Evolutionary conservation across 1,140 invertebrate species (phyloP).

Genomic region (Carcinoscorpius rotundicauda): DNA sequence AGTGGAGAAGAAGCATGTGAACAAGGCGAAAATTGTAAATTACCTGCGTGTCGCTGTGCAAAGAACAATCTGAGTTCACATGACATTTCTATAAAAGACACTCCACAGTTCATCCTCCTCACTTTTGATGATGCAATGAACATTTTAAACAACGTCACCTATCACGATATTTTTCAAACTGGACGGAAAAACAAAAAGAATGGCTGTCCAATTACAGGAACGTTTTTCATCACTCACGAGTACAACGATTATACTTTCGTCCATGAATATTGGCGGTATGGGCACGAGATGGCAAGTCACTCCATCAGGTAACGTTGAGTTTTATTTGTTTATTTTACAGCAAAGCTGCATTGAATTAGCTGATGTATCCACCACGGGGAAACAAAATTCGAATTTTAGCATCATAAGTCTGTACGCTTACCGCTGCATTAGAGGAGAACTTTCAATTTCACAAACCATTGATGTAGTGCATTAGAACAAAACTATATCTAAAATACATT

Average conservation of each 20-base stretch:
- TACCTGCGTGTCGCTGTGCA: background rate
- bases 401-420: no score
- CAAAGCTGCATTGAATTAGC: no score
- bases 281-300: conserved; percentile 42
- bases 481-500: no score
- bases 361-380: no score
- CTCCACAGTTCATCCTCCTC: conserved; percentile 47
- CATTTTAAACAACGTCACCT: conserved; percentile 15
- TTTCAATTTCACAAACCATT: no score
- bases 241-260: conserved; percentile 41
- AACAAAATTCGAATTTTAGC: no score
- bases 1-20: background rate
- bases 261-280: conserved; percentile 38
- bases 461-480: no score
- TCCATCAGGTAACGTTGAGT: conserved; percentile 36
- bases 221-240: conserved; percentile 43
- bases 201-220: conserved; percentile 41
- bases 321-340: no score
- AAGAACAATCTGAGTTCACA: background rate
- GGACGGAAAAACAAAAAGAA: conserved; percentile 28
- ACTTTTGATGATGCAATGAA: conserved; percentile 58
- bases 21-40: background rate
- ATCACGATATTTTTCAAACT: conserved; percentile 17
- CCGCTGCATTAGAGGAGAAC: no score
- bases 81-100: conserved; percentile 8